Evolutionary conservation across 2,797 vertebrate genomes (phyloP), one percentile per base, ranked within the genome.

Genomic region (Sebastes cheni): DNA sequence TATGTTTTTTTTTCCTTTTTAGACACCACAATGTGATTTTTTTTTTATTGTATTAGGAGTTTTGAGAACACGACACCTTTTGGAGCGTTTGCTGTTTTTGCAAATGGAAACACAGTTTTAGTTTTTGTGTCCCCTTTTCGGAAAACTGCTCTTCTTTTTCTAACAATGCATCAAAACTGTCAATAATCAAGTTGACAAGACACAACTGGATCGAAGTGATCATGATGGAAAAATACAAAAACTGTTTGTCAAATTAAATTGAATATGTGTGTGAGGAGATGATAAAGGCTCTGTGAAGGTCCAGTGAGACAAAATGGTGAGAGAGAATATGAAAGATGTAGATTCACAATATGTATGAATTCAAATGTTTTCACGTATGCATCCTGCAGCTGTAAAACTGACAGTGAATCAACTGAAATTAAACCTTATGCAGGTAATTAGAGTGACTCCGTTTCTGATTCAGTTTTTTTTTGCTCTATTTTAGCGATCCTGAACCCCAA

Each of bases 401-500:
- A 62, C 46, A 32, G 23, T 42, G 13, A 58, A 58, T 11, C 3
- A 1, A 22, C 12, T 42, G 9, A 46, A 58, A 67, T 55, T 2
- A 29, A 55, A 32, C 12, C 14, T 59, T 2, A 6, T 22, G 18
- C 13, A 68, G 8, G 20, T 42, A 29, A 9, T 46, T 34, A 32
- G 22, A 59, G 18, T 42, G 30, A 71, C 10, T 68, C 14, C 2
- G 29, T 7, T 70, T 82, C 25, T 50, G 54, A 67, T 55, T 71
- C n/a, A 50, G 1, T 50, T 2, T 75, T 36, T 79, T 55, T 85
- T 80, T 85, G 12, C 80, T 93, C 8, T 18, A 10, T 92, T 93
- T 64, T 67, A 99, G 98, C 98, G 14, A 99, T 99, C 81, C 68
- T 98, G 86, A 99, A 99, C 87, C 99, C 99, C 8, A 99, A 99